Conservation (phyloP, 2,888 invertebrate species). For the Scaptodrosophila latifasciaeformis region DNA sequence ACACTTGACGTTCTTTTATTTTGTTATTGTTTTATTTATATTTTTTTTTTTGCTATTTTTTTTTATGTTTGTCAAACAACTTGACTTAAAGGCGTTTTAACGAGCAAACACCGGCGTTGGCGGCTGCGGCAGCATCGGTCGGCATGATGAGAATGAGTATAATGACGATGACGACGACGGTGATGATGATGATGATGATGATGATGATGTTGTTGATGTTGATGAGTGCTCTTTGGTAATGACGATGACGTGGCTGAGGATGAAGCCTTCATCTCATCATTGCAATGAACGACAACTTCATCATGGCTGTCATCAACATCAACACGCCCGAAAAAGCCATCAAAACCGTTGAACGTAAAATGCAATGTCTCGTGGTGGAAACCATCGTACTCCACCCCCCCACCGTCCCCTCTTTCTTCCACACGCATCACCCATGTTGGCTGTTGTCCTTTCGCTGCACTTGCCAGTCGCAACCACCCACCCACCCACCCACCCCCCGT, state of each 20-base stretch:
- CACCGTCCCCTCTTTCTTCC: constrained; percentile 14
- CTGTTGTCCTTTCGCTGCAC: constrained; percentile 35
- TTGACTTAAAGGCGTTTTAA: constrained; percentile 62
- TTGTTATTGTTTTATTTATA: neutral
- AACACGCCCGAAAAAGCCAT: constrained; percentile 54
- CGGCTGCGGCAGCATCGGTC: constrained; percentile 11
- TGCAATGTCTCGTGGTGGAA: constrained; percentile 32
- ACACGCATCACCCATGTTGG: neutral
- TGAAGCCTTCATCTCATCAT: constrained; percentile 23
- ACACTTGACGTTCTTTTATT: constrained; percentile 33
- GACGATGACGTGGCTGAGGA: neutral
- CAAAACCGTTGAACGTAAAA: constrained; percentile 52
- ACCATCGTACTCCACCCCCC: constrained; percentile 18
- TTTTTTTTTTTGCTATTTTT: neutral
- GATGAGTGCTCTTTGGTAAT: constrained; percentile 3
- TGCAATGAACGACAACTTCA: constrained; percentile 57
- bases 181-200: neutral
- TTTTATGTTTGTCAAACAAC: constrained; percentile 50
- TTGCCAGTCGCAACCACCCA: no score
- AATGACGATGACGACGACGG: neutral
- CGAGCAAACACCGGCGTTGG: constrained; percentile 51
- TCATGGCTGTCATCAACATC: constrained; percentile 59
- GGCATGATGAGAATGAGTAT: neutral
- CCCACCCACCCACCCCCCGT: no score
- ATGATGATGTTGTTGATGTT: neutral